Conservation (phyloP, 1,140 invertebrate genomes). For the Hycleus cichorii region DNA sequence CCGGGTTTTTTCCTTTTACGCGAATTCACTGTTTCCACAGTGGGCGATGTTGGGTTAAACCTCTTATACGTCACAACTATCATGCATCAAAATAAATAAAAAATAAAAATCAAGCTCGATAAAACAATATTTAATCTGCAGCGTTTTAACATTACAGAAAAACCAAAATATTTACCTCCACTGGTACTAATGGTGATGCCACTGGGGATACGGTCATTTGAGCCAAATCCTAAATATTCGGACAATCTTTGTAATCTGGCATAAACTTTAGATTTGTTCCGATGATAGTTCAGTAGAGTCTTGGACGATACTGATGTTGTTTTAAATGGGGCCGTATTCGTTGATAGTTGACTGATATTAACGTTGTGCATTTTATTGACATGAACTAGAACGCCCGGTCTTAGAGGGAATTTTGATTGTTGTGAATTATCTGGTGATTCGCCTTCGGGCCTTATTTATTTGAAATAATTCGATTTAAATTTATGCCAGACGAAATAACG, state of each 20-base stretch:
- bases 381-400: slow-evolving; percentile 80
- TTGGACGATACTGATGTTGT: slow-evolving; percentile 25
- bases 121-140: not conserved
- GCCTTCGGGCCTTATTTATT: slow-evolving; percentile 31
- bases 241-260: slow-evolving; percentile 34
- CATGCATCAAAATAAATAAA: slow-evolving; percentile 27
- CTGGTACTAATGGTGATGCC: slow-evolving; percentile 34
- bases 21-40: slow-evolving; percentile 31
- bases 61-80: slow-evolving; percentile 49
- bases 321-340: slow-evolving; percentile 26
- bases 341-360: slow-evolving; percentile 36
- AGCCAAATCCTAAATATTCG: slow-evolving; percentile 31
- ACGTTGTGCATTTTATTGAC: slow-evolving; percentile 67
- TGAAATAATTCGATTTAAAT: not conserved
- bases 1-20: slow-evolving; percentile 72
- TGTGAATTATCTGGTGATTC: slow-evolving; percentile 41
- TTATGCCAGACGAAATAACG: slow-evolving; percentile 7
- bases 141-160: not conserved
- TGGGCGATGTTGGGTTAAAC: slow-evolving; percentile 31
- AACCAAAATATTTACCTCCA: slow-evolving; percentile 32
- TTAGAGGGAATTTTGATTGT: slow-evolving; percentile 78
- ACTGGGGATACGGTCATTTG: slow-evolving; percentile 27
- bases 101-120: slow-evolving; percentile 24
- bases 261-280: slow-evolving; percentile 36
- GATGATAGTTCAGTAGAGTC: slow-evolving; percentile 26